Base-by-base conservation (phyloP, 2,113 vertebrate genomes). In the Fukomys damarensis region DNA sequence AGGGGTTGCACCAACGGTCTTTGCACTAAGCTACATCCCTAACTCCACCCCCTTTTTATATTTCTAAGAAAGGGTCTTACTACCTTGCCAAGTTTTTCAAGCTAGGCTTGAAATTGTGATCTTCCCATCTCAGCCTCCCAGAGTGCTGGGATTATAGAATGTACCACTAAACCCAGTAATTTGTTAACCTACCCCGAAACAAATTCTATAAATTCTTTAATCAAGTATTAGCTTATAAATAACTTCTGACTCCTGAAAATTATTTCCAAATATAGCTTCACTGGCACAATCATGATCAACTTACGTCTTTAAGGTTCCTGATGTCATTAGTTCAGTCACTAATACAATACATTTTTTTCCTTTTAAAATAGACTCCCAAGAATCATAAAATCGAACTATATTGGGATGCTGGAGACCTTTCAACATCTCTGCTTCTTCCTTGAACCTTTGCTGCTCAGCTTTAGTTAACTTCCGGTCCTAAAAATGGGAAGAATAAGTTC, bases 331-430 rank as follows among this genome's bases (percentile, higher is more conserved):
- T 97, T 99, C 99, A 9, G 99, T 99, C 86, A 99, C 99, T 41
- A 99, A 98, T 22, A 99, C 99, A 41, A 99, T 99, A 98, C 99
- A 99, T 97, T 99, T 99, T 98, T 99, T 99, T 89, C 99, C 99
- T 80, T 99, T 99, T 46, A 99, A 97, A 9, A 97, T 98, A 30
- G 99, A 99, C 95, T 99, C 99, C 99, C 99, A 99, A 17, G 99
- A 99, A 97, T 99, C 99, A 76, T 99, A 99, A 98, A 99, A 99
- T 79, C 99, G 99, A 95, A 99, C 99, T 7, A 99, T 99, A 98
- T 99, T 99, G 70, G 99, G 99, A 93, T 99, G 99, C 96, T 99
- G 99, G 80, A 99, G 98, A 9, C 99, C 99, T 90, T 99, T 99
- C 70, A 99, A 96, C 99, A 99, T 99, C 98, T 99, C 99, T 0